Conservation (phyloP, 1,140 invertebrate species). For the Cydia splendana region DNA sequence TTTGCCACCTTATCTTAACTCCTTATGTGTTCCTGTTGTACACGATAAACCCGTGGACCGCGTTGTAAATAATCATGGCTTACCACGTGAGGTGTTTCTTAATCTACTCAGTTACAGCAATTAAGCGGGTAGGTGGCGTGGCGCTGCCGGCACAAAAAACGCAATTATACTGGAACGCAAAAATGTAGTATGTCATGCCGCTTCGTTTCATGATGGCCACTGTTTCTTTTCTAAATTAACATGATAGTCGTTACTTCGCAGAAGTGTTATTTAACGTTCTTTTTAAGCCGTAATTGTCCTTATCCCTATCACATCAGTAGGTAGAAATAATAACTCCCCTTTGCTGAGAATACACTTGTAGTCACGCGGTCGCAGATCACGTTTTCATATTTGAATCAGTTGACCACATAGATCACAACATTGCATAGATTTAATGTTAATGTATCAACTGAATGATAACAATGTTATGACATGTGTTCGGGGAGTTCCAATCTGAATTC, state of each 20-base stretch:
- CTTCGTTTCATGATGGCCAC: constrained; percentile 10
- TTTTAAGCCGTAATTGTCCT: not conserved
- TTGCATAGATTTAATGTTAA: constrained; percentile 20
- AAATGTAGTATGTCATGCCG: constrained; percentile 23
- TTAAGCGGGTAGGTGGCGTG: constrained; percentile 1
- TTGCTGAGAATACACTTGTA: not conserved
- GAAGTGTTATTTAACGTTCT: constrained; percentile 9
- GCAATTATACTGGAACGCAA: constrained; percentile 13
- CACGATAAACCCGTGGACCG: constrained; percentile 21
- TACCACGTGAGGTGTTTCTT: not conserved
- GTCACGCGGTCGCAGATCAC: constrained; percentile 21
- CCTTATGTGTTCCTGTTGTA: constrained; percentile 9
- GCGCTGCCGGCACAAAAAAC: constrained; percentile 5
- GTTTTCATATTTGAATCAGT: constrained; percentile 27
- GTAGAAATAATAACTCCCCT: not conserved
- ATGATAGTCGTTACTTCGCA: constrained; percentile 10
- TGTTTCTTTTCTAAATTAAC: not conserved
- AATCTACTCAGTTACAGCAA: constrained; percentile 25
- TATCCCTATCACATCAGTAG: not conserved
- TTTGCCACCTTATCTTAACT: constrained; percentile 19
- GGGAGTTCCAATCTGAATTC: not conserved
- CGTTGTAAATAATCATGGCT: constrained; percentile 6
- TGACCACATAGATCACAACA: constrained; percentile 10
- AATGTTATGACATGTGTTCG: not conserved
- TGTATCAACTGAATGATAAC: constrained; percentile 12